Percentiles rank a stretch among this genome's conserved stretches.
phyloP scores from a whole-genome alignment of 1,140 invertebrate species.

The Hyphantria cunea region DNA sequence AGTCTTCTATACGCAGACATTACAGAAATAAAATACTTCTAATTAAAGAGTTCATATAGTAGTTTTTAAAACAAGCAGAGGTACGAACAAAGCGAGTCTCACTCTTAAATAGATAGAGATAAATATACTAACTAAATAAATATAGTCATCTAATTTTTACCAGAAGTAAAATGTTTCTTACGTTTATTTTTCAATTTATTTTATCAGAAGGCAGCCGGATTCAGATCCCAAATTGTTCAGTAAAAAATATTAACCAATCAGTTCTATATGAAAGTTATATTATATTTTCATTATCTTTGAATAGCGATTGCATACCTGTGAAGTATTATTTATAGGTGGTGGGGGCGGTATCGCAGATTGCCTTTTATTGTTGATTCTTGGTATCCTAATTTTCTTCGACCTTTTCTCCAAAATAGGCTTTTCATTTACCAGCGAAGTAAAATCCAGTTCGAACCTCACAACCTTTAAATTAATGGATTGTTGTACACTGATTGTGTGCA shows the following conservation, averaged over 20 bases:
- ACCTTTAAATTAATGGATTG: slow-evolving; percentile 73
- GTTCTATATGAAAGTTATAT: slow-evolving; percentile 1
- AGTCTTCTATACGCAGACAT: too few species aligned
- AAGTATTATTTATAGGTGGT: slow-evolving; percentile 43
- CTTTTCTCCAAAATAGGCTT: slow-evolving; percentile 43
- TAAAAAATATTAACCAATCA: background rate
- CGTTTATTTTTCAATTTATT: too few species aligned
- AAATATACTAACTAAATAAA: too few species aligned
- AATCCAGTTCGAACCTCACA: slow-evolving; percentile 66
- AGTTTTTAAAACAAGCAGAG: too few species aligned
- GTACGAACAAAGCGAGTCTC: too few species aligned
- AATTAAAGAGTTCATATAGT: too few species aligned
- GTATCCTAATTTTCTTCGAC: slow-evolving; percentile 53
- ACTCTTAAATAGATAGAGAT: too few species aligned
- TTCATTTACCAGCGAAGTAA: slow-evolving; percentile 42
- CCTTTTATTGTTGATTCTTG: slow-evolving; percentile 40
- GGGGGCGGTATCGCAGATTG: slow-evolving; percentile 51
- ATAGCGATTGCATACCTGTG: slow-evolving; percentile 47
- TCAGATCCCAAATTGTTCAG: background rate
- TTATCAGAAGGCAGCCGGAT: background rate
- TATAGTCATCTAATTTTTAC: too few species aligned
- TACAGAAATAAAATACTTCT: too few species aligned
- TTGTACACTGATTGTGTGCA: slow-evolving; percentile 70
- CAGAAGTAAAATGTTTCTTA: too few species aligned
- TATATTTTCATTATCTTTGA: slow-evolving; percentile 21